Evolutionary conservation across 2,888 invertebrate genomes (phyloP).

Genomic region (Andrena marginata): DNA sequence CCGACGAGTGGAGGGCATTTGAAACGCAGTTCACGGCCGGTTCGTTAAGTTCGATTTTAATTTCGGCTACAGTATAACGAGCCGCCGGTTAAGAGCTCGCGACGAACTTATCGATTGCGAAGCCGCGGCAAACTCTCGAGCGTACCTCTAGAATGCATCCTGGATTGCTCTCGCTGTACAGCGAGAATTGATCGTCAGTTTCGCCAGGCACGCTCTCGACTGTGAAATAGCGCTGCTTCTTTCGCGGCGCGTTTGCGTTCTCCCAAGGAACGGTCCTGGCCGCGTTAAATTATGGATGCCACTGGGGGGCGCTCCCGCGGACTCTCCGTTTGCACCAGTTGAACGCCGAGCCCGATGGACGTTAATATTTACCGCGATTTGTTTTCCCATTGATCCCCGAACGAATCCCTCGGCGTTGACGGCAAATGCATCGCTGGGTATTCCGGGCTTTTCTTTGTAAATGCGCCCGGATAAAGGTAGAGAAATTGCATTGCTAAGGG

Average conservation of each 20-base stretch:
- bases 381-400: neutral
- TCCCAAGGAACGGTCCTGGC: conserved; percentile 7
- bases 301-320: neutral
- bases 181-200: conserved; percentile 27
- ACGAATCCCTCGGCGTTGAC: neutral
- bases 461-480: too few species aligned
- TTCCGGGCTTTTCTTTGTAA: too few species aligned
- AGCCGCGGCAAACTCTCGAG: conserved; percentile 19
- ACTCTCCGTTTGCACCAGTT: conserved; percentile 23
- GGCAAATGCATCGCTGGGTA: too few species aligned
- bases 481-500: too few species aligned
- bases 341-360: neutral
- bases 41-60: conserved; percentile 48
- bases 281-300: conserved; percentile 38
- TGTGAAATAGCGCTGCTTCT: neutral
- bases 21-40: neutral
- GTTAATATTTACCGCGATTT: conserved; percentile 7
- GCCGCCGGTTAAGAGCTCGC: neutral
- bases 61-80: conserved; percentile 40
- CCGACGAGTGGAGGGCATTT: neutral
- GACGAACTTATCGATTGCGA: conserved; percentile 32
- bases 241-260: conserved; percentile 12
- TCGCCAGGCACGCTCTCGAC: conserved; percentile 9
- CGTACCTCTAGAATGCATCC: conserved; percentile 25
- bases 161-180: neutral